Evolutionary conservation across 2,113 vertebrate species (phyloP), one percentile per base, ranked within the genome.

Genomic region (Archocentrus centrarchus): DNA sequence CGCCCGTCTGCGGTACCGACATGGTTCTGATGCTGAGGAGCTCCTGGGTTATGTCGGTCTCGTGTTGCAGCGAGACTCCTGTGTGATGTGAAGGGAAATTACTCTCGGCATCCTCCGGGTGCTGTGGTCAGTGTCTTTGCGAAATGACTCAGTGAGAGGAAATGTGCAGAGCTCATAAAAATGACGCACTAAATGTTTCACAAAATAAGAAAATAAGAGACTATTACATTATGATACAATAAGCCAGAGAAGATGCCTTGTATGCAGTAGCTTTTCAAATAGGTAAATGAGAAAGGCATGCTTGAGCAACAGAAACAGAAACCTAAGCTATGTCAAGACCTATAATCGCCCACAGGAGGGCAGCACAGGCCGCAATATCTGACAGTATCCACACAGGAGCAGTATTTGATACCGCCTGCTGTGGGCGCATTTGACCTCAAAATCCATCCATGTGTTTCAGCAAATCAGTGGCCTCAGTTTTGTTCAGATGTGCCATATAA

Each of bases 341-440:
- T 39, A 3, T 0, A 53, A 7, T 6, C 4, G 11, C 35, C 47
- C 93, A 14, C 22, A 30, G 3, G 92, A 61, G 89, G 93, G 94
- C 89, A 92, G 86, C 93, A 95, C 64, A 94, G 91, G 91, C 94
- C 84, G 1, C 68, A 6, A 30, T 35, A 47, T 41, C 7, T 7
- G 2, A 18, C 30, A 24, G 58, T 1, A 7, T 9, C 4, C 5
- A 6, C 5, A 7, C 5, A n/a, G 6, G 6, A 1, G 24, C 30
- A 53, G 9, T 47, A 1, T 2, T 17, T 14, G 2, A 10, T 58
- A 9, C 5, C 1, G 15, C 39, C 77, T 73, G 15, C 8, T 20
- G 83, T 20, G 14, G 80, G 86, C 83, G 82, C 73, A 9, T 18
- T 75, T 88, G 32, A 76, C 66, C 75, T 62, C 55, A 82, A 59